Percentiles rank a stretch among this genome's conserved stretches.
These are phyloP conservation scores for Phyllotis vaccarum DNA, from an alignment of 2,797 vertebrate species.

Conservation along the genomic window DNA sequence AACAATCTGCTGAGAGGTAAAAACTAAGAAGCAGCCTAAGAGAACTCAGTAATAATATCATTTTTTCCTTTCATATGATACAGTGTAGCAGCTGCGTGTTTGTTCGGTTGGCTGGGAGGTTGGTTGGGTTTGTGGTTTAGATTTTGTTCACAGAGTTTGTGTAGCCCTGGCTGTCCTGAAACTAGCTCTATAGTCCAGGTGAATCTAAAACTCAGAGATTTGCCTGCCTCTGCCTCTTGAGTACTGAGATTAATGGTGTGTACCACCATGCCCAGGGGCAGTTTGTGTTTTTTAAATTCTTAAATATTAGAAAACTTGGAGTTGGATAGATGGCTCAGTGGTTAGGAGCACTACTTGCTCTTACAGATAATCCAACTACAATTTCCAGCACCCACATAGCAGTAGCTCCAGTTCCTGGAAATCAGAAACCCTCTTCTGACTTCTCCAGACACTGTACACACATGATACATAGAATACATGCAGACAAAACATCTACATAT, in stretches of 20 bases:
- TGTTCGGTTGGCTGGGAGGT: background rate
- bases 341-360: background rate
- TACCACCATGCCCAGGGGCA: no score
- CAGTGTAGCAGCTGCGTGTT: background rate
- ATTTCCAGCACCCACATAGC: background rate
- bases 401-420: background rate
- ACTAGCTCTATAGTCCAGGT: background rate
- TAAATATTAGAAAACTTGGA: background rate
- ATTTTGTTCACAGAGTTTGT: background rate
- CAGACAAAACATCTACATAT: background rate
- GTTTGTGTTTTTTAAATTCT: background rate
- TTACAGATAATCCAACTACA: background rate
- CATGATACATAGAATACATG: background rate
- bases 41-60: background rate
- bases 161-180: background rate
- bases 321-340: background rate
- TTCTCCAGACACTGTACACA: background rate
- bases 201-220: background rate
- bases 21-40: background rate
- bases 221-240: background rate
- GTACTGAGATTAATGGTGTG: background rate
- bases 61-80: constrained; percentile 25
- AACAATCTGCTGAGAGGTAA: background rate
- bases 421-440: background rate
- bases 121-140: background rate